Percentiles rank a stretch among this genome's conserved stretches.
Conservation (phyloP, 2,113 vertebrate species). For the Aphelocoma coerulescens region DNA sequence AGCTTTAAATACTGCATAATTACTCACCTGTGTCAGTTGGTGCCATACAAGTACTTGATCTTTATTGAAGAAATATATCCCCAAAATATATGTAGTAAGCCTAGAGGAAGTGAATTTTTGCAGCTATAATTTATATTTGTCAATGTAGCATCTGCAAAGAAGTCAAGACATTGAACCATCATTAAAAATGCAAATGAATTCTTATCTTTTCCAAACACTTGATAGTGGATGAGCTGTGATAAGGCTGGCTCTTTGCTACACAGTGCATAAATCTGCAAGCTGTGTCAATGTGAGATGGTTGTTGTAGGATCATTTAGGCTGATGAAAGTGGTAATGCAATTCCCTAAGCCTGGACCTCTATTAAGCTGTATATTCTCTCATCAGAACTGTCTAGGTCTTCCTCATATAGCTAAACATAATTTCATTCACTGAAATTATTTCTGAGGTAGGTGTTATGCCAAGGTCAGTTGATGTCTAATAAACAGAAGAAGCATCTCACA, state of each 20-base stretch:
- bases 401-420: not conserved
- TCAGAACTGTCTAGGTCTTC: not conserved
- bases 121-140: constrained; percentile 36
- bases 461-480: not conserved
- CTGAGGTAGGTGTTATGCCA: not conserved
- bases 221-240: constrained; percentile 77
- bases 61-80: not conserved
- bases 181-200: constrained; percentile 82
- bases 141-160: constrained; percentile 34
- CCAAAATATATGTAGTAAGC: not conserved
- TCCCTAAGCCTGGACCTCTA: constrained; percentile 10
- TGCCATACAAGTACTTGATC: not conserved
- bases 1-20: not conserved
- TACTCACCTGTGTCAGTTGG: not conserved
- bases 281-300: constrained; percentile 33
- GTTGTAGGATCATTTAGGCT: not conserved
- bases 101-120: constrained; percentile 21
- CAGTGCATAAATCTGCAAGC: constrained; percentile 31
- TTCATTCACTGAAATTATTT: constrained; percentile 19
- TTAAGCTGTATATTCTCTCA: not conserved
- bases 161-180: constrained; percentile 52
- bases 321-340: constrained; percentile 37
- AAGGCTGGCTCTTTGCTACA: constrained; percentile 63
- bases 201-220: constrained; percentile 81
- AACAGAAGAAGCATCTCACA: not conserved